Evolutionary conservation across 2,113 vertebrate genomes (phyloP).

Genomic region (Macheiramphus alcinus): DNA sequence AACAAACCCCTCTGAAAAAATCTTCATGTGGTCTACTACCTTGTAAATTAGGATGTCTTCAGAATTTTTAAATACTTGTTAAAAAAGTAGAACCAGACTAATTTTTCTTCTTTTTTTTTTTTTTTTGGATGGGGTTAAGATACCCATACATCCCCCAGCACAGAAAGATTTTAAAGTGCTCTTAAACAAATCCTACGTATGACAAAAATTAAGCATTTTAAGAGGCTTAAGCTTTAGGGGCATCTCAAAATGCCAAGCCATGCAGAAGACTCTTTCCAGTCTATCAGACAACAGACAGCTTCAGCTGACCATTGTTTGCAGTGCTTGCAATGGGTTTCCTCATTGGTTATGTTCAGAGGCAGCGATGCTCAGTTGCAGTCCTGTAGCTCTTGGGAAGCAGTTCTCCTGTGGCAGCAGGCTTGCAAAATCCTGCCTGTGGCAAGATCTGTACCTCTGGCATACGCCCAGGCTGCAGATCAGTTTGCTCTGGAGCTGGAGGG

Average conservation of each 20-base stretch:
- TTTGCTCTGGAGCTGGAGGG: background rate
- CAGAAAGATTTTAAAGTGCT: background rate
- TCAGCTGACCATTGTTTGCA: fast-evolving
- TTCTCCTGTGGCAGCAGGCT: background rate
- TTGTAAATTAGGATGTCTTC: background rate
- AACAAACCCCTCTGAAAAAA: background rate
- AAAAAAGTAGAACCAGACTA: background rate
- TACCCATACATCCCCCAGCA: background rate
- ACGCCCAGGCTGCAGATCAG: background rate
- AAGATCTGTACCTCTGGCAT: background rate
- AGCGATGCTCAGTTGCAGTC: background rate
- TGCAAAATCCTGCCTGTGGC: background rate
- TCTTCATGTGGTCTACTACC: background rate
- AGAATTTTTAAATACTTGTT: background rate
- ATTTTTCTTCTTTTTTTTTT: too few relatives aligned
- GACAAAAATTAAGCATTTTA: background rate
- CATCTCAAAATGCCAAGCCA: background rate
- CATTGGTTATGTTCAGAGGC: background rate
- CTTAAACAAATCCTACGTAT: background rate
- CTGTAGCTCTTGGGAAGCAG: background rate
- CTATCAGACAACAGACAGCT: background rate
- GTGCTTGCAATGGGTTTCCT: background rate
- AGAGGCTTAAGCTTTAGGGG: background rate
- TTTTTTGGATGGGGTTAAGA: background rate
- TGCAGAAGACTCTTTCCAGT: background rate